A percentile compares a stretch with the other conserved stretches of the same genome.
Conservation (phyloP, 2,113 vertebrate genomes). For the Ochotona princeps region DNA sequence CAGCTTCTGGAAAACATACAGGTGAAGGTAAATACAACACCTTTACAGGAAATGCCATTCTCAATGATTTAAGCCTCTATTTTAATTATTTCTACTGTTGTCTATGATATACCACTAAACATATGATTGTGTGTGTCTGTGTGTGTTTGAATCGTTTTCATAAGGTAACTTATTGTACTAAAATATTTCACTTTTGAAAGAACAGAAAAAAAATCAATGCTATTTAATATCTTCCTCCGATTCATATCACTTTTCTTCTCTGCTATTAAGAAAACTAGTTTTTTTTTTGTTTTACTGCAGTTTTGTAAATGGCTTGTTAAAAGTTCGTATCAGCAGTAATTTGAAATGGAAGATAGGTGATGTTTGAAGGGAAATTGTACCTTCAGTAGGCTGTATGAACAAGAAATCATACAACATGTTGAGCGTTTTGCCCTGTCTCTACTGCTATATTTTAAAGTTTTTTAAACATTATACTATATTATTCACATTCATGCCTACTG, state of each 20-base stretch:
- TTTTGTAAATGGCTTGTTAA: not conserved
- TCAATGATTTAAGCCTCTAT: not conserved
- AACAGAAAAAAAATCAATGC: not conserved
- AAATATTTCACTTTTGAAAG: not conserved
- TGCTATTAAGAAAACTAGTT: not conserved
- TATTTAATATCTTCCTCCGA: not conserved
- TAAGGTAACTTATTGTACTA: not conserved
- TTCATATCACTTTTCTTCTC: not conserved
- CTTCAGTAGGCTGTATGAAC: not conserved
- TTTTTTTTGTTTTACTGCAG: not conserved
- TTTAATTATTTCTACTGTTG: not conserved
- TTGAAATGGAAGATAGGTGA: not conserved
- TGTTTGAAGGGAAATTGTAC: not conserved
- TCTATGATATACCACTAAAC: not conserved
- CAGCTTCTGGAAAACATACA: not conserved
- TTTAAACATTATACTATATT: not conserved
- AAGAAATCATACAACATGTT: slow-evolving; percentile 3
- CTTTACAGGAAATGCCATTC: not conserved
- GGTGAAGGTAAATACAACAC: not conserved
- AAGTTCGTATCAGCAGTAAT: not conserved
- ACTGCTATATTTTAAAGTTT: not conserved
- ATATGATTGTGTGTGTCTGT: not conserved
- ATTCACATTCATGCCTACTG: not conserved
- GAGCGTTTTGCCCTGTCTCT: not conserved
- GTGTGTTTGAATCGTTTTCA: not conserved